These are phyloP conservation scores for Dryoscopus gambensis DNA, from an alignment of 2,113 vertebrate species.

Conservation along the genomic window DNA sequence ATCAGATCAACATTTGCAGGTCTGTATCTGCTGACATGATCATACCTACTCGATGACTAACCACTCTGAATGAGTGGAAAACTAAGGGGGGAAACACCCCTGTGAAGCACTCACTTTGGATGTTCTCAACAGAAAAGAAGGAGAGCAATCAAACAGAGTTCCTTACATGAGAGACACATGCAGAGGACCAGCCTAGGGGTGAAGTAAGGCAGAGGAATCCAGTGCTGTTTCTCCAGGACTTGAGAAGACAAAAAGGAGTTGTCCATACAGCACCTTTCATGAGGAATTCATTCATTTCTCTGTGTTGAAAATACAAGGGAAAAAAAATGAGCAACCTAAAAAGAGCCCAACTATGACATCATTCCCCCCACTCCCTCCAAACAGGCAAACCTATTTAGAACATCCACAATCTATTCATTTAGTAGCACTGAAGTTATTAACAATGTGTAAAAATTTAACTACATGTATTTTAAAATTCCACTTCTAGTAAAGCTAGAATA, in stretches of 20 bases:
- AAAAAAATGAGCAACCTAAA: not conserved
- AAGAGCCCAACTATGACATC: not conserved
- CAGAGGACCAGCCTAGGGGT: not conserved
- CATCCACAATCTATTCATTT: not conserved
- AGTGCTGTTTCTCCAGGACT: not conserved
- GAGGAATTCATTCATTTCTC: not conserved
- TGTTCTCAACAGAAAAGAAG: not conserved
- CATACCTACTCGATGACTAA: not conserved
- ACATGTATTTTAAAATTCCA: not conserved
- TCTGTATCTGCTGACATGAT: not conserved
- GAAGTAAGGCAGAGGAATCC: not conserved
- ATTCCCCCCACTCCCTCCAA: not conserved
- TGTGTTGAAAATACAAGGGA: not conserved
- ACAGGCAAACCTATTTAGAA: not conserved
- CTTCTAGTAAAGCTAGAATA: not conserved
- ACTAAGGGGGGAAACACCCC: accelerated
- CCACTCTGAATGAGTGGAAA: not conserved
- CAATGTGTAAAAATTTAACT: not conserved
- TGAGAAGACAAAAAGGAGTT: not conserved
- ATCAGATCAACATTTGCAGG: not conserved
- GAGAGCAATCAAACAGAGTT: not conserved
- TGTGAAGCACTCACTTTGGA: not conserved
- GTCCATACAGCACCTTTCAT: not conserved
- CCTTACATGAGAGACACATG: accelerated
- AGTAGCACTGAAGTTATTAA: not conserved